Evolutionary conservation across 2,888 invertebrate genomes (phyloP).

Genomic region (Cephus nigrinus): DNA sequence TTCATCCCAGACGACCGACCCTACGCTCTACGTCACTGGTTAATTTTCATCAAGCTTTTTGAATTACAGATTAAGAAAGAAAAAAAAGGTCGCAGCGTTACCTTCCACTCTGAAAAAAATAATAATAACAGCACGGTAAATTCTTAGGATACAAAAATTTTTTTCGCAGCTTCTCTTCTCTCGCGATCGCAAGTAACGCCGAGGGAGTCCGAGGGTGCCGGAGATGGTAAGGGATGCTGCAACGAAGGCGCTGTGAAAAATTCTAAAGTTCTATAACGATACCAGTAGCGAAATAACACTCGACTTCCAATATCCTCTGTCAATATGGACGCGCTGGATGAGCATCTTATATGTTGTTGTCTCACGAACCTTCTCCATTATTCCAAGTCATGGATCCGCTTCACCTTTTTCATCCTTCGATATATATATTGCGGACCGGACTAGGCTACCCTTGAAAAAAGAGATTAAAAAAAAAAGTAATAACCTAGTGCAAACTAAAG

Average conservation of each 20-base stretch:
- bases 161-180: background rate
- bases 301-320: background rate
- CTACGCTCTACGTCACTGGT: background rate
- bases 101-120: background rate
- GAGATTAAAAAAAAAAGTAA: background rate
- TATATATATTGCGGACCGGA: background rate
- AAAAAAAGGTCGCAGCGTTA: background rate
- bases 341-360: background rate
- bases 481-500: background rate
- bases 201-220: background rate
- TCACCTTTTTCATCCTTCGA: background rate
- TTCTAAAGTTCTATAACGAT: background rate
- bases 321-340: background rate
- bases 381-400: background rate
- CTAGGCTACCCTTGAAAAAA: background rate
- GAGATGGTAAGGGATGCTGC: background rate
- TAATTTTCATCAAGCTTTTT: background rate
- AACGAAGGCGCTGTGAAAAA: background rate
- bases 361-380: background rate
- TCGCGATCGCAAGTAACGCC: background rate
- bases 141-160: no score
- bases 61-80: background rate
- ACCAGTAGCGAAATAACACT: background rate
- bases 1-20: background rate
- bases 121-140: no score